Evolutionary conservation across 35 echinoderm and acorn worm genomes (phyloP).

Genomic region (Ptychodera flava): DNA sequence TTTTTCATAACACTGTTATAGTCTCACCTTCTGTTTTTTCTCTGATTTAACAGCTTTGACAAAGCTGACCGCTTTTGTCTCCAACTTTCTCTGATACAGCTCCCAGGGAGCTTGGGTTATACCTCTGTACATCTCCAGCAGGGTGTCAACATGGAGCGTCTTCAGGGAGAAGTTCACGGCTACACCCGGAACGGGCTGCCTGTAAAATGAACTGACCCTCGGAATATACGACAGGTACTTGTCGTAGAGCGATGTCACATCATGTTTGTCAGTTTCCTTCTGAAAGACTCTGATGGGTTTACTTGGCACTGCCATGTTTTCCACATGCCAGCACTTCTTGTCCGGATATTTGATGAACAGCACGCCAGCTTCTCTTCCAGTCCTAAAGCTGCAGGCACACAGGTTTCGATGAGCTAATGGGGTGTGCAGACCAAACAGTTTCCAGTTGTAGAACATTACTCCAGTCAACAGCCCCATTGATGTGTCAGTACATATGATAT

Average conservation of each 20-base stretch:
- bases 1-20: too few relatives aligned
- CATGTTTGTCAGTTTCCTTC: neutral
- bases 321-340: neutral
- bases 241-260: neutral
- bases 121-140: neutral
- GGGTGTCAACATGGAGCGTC: neutral
- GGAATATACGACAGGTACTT: neutral
- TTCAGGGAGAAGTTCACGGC: neutral
- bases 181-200: neutral
- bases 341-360: neutral
- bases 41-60: neutral
- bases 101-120: neutral
- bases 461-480: neutral
- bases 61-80: neutral
- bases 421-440: neutral
- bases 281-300: neutral
- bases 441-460: neutral
- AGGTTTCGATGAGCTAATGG: neutral
- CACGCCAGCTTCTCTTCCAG: neutral
- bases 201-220: neutral
- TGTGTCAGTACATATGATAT: neutral
- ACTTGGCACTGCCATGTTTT: neutral
- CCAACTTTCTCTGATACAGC: neutral
- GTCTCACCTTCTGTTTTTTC: neutral
- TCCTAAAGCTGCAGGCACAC: neutral